Conservation (phyloP, 2,113 vertebrate genomes). For the Oreotrochilus melanogaster region DNA sequence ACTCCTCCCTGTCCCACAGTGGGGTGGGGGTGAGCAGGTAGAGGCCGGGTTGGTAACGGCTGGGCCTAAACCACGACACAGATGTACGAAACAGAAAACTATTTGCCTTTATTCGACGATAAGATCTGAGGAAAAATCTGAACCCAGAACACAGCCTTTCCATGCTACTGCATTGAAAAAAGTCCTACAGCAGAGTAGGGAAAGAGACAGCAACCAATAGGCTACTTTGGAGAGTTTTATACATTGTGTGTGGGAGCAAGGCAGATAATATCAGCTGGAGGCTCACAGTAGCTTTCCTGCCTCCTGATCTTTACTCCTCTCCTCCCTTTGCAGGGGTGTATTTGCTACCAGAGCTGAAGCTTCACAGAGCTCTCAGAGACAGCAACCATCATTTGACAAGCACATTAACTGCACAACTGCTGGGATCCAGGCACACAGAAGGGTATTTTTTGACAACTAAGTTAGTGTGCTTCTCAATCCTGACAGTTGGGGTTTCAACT, state of each 20-base stretch:
- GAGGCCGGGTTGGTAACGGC: no score
- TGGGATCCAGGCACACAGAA: background rate
- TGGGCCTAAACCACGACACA: no score
- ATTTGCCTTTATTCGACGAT: background rate
- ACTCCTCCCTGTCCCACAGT: no score
- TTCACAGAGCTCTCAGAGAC: background rate
- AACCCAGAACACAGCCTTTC: background rate
- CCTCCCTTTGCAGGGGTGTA: background rate
- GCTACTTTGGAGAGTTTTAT: background rate
- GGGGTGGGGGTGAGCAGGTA: no score
- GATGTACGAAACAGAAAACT: background rate
- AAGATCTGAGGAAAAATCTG: background rate
- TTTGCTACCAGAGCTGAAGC: background rate
- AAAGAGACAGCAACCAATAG: background rate
- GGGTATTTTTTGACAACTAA: background rate
- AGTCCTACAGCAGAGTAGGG: background rate
- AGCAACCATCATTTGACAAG: background rate
- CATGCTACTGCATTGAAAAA: background rate
- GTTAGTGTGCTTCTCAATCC: background rate
- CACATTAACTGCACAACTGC: background rate
- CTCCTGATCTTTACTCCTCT: background rate
- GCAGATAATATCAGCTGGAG: background rate
- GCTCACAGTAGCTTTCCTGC: background rate
- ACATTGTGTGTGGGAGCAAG: background rate
- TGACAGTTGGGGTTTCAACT: background rate